These are phyloP conservation scores for Dendrocopos noguchii DNA, from an alignment of 2,113 vertebrate genomes.

Conservation along the genomic window DNA sequence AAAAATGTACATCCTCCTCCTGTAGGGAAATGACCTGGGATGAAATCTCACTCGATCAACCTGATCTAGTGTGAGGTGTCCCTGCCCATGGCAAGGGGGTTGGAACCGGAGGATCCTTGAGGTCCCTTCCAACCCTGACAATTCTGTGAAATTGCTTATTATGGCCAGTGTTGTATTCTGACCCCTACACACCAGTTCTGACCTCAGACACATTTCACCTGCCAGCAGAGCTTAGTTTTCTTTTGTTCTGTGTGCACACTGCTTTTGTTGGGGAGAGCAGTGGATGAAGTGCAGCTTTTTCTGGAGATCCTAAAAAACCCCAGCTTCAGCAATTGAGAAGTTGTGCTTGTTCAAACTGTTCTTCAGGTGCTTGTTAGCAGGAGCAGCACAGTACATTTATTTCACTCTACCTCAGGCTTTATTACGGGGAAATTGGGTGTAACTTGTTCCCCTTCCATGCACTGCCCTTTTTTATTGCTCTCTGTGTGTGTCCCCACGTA, in stretches of 20 bases:
- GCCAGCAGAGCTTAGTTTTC: background rate
- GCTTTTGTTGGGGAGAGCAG: background rate
- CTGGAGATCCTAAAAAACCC: background rate
- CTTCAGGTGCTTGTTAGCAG: background rate
- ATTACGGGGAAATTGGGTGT: background rate
- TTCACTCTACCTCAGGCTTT: background rate
- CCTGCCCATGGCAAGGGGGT: too few species aligned
- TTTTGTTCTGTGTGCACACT: background rate
- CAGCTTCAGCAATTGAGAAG: background rate
- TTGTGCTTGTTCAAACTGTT: background rate
- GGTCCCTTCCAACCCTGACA: too few species aligned
- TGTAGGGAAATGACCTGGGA: background rate
- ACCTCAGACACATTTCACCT: accelerated
- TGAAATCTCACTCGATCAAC: too few species aligned
- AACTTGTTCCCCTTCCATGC: background rate
- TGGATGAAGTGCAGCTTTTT: background rate
- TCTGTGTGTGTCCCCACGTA: background rate
- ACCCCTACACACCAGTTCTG: accelerated
- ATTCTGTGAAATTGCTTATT: background rate
- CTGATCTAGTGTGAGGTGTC: too few species aligned
- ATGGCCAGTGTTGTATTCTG: background rate
- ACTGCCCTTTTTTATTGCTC: background rate
- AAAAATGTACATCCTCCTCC: background rate
- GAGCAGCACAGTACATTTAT: background rate
- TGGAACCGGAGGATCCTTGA: too few species aligned